Evolutionary conservation across 2,113 vertebrate species (phyloP).

Genomic region (Anarhynchus alexandrinus): DNA sequence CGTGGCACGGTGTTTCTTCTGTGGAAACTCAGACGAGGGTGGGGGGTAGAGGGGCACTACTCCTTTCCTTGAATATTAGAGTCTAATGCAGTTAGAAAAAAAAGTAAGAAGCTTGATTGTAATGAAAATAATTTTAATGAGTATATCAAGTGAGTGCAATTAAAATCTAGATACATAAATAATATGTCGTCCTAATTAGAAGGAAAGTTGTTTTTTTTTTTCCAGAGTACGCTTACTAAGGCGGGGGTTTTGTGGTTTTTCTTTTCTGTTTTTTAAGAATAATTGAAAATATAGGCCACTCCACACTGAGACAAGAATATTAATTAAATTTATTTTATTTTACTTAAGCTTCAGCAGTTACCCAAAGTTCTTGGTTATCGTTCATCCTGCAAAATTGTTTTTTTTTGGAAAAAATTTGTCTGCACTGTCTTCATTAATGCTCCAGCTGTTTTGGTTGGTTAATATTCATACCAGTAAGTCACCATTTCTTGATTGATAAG

Average conservation of each 20-base stretch:
- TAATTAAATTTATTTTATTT: neutral
- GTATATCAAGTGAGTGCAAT: constrained; percentile 26
- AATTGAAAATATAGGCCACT: neutral
- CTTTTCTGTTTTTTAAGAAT: neutral
- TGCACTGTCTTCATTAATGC: neutral
- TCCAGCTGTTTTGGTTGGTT: neutral
- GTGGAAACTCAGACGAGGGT: neutral
- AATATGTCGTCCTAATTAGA: constrained; percentile 36
- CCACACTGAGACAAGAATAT: neutral
- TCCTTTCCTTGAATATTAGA: neutral
- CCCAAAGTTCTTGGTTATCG: neutral
- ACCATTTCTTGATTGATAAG: neutral
- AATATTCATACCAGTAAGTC: constrained; percentile 10
- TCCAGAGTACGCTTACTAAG: neutral
- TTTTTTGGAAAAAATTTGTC: neutral
- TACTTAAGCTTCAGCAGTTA: neutral
- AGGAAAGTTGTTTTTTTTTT: neutral
- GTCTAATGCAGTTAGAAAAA: neutral
- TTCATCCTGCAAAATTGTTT: neutral
- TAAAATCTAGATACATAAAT: constrained; percentile 41
- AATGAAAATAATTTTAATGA: constrained; percentile 54
- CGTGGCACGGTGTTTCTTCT: too few relatives aligned
- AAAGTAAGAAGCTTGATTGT: constrained; percentile 36
- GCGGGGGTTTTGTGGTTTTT: neutral
- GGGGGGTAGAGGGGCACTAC: neutral